phyloP scores from a whole-genome alignment of 2,888 invertebrate genomes.

The Beris chalybata region DNA sequence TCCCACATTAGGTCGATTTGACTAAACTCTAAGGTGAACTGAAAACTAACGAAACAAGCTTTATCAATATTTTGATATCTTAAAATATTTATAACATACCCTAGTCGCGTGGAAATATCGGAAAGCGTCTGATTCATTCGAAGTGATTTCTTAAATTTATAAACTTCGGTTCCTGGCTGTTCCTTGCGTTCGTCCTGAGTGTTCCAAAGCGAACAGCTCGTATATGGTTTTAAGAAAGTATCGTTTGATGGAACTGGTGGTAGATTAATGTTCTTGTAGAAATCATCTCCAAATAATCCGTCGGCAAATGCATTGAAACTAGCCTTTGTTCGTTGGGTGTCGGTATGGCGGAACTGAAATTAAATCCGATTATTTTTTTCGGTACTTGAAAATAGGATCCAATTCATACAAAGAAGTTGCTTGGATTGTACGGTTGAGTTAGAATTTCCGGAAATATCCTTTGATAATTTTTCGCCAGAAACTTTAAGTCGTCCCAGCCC shows the following conservation, averaged over 20 bases:
- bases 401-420: slow-evolving; percentile 61
- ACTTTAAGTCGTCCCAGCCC: slow-evolving; percentile 67
- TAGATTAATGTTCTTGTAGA: slow-evolving; percentile 46
- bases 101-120: slow-evolving; percentile 61
- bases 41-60: slow-evolving; percentile 12
- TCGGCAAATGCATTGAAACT: slow-evolving; percentile 66
- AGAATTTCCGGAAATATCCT: slow-evolving; percentile 67
- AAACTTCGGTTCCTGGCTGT: slow-evolving; percentile 52
- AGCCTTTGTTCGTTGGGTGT: slow-evolving; percentile 62
- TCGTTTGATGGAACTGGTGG: slow-evolving; percentile 49
- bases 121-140: slow-evolving; percentile 55
- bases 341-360: slow-evolving; percentile 64
- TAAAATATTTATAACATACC: slow-evolving; percentile 47
- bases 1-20: slow-evolving; percentile 65
- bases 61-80: background rate
- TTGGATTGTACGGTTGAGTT: slow-evolving; percentile 57
- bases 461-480: slow-evolving; percentile 69
- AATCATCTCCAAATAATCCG: slow-evolving; percentile 58
- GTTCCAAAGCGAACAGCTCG: slow-evolving; percentile 65
- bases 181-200: slow-evolving; percentile 59
- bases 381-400: background rate
- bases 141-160: slow-evolving; percentile 46
- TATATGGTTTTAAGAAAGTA: slow-evolving; percentile 61
- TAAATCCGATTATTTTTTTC: background rate
- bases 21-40: slow-evolving; percentile 20